Evolutionary conservation across 1,140 invertebrate genomes (phyloP), one percentile per base, ranked within the genome.

Genomic region (Drosophila triauraria): DNA sequence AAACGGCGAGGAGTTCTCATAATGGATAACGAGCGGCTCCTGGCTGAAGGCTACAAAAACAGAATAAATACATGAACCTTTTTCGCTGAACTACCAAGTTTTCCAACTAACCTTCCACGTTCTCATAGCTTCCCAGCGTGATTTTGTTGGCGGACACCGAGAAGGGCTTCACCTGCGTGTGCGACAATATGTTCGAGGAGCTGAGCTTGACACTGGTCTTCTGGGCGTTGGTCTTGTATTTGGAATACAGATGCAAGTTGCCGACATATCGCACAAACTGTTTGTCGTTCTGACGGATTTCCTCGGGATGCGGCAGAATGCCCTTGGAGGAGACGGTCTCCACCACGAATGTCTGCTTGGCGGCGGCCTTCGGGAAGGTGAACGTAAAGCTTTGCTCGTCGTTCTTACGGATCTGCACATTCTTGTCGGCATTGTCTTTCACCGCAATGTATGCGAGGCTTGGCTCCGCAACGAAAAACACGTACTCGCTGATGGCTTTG

Each of bases 1-100:
- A 93, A 99, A 99, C 50, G 99, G 98, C 50, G 96, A 95, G 92
- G 99, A 99, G 93, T 99, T 99, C 93, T 99, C 99, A 93, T 97
- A 99, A 93, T 99, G 99, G 54, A 99, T 94, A 27, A 92, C 94
- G 69, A 99, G 91, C 85, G 96, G 95, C 76, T 96, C 95, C 7
- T 93, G 84, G 17, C 93, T 91, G 32, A 94, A 94, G 3, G 93
- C 93, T 80, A 78, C 35, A 75, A 27, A 48, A n/a, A 56, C 27
- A 15, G 3, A 40, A 7, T n/a, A 25, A 38, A 10, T 35, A 51
- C 13, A 25, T 40, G 0, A 56, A 40, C 10, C 8, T 17, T 23
- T 38, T 9, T 9, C 0, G 0, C 0, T 4, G 4, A 42, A 42
- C 40, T 2, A 42, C 2, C 2, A 15, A 17, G 25, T 8, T 23